A percentile compares a stretch with the other conserved stretches of the same genome.
These are phyloP conservation scores for Maniola jurtina DNA, from an alignment of 1,140 invertebrate species.

Conservation along the genomic window DNA sequence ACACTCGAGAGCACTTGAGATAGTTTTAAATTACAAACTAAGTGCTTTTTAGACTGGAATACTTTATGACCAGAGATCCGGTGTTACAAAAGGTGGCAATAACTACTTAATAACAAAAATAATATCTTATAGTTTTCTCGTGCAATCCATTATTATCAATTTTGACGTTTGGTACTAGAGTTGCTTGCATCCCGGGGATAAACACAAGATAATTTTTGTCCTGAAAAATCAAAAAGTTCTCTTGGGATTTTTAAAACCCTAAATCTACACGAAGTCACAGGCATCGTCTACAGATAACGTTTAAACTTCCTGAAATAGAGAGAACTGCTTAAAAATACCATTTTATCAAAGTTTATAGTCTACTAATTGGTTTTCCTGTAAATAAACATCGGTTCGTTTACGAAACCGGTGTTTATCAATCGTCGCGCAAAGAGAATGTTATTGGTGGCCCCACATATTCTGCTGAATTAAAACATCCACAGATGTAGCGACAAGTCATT, in stretches of 20 bases:
- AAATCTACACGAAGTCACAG: too few relatives aligned
- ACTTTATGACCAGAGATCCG: conserved; percentile 13
- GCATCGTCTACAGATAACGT: background rate
- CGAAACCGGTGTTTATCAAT: conserved; percentile 20
- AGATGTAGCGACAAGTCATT: background rate
- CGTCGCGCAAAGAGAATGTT: conserved; percentile 19
- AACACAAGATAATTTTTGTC: too few relatives aligned
- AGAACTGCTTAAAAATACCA: background rate
- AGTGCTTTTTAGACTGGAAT: conserved; percentile 20
- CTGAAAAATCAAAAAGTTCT: too few relatives aligned
- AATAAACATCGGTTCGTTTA: conserved; percentile 12
- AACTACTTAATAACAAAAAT: too few relatives aligned
- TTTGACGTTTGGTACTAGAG: too few relatives aligned
- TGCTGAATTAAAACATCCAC: background rate
- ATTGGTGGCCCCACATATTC: background rate
- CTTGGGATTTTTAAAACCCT: too few relatives aligned
- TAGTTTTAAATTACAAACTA: conserved; percentile 22
- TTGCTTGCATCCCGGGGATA: too few relatives aligned
- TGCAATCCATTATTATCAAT: too few relatives aligned
- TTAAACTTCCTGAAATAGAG: background rate
- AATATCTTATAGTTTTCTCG: too few relatives aligned
- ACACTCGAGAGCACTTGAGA: conserved; percentile 11
- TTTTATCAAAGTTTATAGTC: background rate
- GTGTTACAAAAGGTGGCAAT: conserved; percentile 9
- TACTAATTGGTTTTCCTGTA: conserved; percentile 20